Evolutionary conservation across 2,797 vertebrate species (phyloP).

Genomic region (Silurus lanzhouensis): DNA sequence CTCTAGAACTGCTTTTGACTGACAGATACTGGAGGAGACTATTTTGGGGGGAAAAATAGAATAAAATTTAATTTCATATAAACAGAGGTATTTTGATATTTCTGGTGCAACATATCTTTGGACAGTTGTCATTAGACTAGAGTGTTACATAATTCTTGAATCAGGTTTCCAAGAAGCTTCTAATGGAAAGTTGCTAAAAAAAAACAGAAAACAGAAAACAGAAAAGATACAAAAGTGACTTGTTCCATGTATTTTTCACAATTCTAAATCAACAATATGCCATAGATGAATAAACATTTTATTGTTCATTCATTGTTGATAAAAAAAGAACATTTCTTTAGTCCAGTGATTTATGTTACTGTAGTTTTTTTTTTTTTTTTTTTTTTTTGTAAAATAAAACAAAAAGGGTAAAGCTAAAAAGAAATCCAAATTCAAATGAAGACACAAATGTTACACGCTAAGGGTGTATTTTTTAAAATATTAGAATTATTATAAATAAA

Average conservation of each 20-base stretch:
- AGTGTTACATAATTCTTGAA: background rate
- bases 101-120: background rate
- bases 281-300: no score
- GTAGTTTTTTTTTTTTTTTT: background rate
- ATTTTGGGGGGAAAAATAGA: background rate
- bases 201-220: no score
- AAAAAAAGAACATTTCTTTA: background rate
- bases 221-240: background rate
- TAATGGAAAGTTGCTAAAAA: background rate
- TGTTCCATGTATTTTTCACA: background rate
- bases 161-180: background rate
- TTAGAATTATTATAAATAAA: background rate
- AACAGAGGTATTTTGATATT: background rate
- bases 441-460: background rate
- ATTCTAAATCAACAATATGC: background rate
- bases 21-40: background rate
- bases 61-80: background rate
- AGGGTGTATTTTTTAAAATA: background rate
- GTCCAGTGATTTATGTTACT: background rate
- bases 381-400: background rate
- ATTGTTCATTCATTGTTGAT: no score
- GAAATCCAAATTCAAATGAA: background rate
- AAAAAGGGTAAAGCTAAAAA: background rate
- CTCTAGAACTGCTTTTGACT: slow-evolving; percentile 36
- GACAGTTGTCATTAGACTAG: background rate